Conservation (phyloP, 1,140 invertebrate species). For the Drosophila bocqueti region DNA sequence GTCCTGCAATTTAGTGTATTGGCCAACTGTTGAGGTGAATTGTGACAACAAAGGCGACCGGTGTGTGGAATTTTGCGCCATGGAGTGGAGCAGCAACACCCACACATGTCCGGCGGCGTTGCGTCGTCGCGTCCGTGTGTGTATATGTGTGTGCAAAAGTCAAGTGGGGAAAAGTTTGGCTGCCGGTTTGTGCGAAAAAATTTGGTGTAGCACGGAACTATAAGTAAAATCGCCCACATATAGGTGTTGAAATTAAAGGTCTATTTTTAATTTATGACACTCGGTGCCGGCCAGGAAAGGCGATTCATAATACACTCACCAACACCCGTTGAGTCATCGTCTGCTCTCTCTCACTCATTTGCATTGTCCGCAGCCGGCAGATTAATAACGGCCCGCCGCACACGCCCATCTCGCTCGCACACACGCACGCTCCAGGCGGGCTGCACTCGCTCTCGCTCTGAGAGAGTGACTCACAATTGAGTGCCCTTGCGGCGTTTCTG, state of each 20-base stretch:
- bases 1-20: background rate
- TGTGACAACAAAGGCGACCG: background rate
- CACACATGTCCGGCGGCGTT: constrained; percentile 53
- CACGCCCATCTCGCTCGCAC: constrained; percentile 60
- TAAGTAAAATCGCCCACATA: constrained; percentile 32
- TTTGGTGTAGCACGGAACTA: constrained; percentile 3
- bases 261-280: constrained; percentile 83
- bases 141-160: constrained; percentile 70
- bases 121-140: constrained; percentile 32
- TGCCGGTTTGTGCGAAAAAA: constrained; percentile 60
- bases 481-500: constrained; percentile 25
- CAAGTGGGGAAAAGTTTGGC: constrained; percentile 64
- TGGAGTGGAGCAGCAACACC: constrained; percentile 27
- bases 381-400: constrained; percentile 70
- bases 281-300: constrained; percentile 70
- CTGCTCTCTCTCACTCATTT: constrained; percentile 80
- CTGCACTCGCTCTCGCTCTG: constrained; percentile 44
- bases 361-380: constrained; percentile 64
- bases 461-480: constrained; percentile 58
- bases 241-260: constrained; percentile 58
- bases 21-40: constrained; percentile 9
- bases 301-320: constrained; percentile 72
- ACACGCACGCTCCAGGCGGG: constrained; percentile 52
- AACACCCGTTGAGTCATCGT: constrained; percentile 73
- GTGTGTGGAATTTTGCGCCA: background rate